phyloP scores from a whole-genome alignment of 2,888 invertebrate species.

The Himalopsyche tibetana region DNA sequence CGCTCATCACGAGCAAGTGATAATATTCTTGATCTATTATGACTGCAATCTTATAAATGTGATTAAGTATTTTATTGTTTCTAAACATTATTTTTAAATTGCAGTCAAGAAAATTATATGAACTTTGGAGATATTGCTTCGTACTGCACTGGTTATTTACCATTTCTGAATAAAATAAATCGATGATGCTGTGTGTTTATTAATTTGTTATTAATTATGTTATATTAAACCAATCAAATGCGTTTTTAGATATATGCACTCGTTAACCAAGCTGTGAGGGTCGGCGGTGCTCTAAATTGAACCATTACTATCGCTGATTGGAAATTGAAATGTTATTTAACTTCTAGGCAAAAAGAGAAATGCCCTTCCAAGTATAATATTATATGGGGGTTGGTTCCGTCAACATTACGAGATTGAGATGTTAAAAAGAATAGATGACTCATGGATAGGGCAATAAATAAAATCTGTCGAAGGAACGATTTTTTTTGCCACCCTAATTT shows the following conservation, averaged over 20 bases:
- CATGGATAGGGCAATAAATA: constrained; percentile 2
- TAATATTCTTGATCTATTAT: too few relatives aligned
- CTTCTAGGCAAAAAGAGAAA: background rate
- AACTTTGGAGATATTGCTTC: too few relatives aligned
- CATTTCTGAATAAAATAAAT: too few relatives aligned
- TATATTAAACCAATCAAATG: background rate
- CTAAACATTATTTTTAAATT: too few relatives aligned
- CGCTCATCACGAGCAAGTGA: too few relatives aligned
- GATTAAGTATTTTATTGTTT: too few relatives aligned
- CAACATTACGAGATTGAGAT: constrained; percentile 42
- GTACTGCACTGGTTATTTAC: too few relatives aligned
- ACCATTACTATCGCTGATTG: constrained; percentile 63
- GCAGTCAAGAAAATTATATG: too few relatives aligned
- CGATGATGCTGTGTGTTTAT: too few relatives aligned
- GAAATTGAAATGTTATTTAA: constrained; percentile 61
- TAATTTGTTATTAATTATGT: background rate
- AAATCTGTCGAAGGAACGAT: background rate
- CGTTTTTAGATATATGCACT: background rate
- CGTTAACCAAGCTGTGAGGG: background rate
- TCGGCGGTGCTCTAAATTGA: constrained; percentile 53
- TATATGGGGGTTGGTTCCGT: constrained; percentile 11
- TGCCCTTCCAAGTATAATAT: background rate
- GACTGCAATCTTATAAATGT: too few relatives aligned
- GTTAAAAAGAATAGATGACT: constrained; percentile 46
- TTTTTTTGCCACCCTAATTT: background rate